Base-by-base conservation (phyloP, 2,113 vertebrate species). In the Phyllostomus hastatus region DNA sequence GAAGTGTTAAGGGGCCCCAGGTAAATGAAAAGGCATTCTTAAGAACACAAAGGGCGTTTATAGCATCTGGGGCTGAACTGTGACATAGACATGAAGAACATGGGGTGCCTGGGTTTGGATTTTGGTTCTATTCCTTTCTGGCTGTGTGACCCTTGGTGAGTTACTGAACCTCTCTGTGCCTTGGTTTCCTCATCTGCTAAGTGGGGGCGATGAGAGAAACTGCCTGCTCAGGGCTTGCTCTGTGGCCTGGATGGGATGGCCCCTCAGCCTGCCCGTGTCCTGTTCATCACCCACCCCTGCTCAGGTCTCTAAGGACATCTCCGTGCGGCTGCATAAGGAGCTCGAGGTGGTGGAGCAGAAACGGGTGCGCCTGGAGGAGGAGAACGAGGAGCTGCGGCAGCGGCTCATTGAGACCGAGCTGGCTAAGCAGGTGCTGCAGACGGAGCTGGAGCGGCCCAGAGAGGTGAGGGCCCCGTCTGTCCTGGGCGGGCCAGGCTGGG, bases 301-400 rank as follows among this genome's bases (percentile, higher is more conserved):
- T 48, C 97, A 99, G 99, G 99, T 99, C 98, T 99, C 99, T 31
- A 99, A 99, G 97, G 99, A 99, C 2, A 99, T 99, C 69, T 99
- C 99, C 1, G 99, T 99, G 96, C 98, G 99, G 85, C 99, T 99
- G 90, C 99, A 99, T 98, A 99, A 99, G 35, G 99, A 99, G 98
- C 98, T 99, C 94, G 99, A 99, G 97, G 98, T 95, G 0, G 99
- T 99, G 95, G 99, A 99, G 97, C 99, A 99, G 98, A 99, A 99
- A 94, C 99, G 99, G 97, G 98, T 98, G 14, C 98, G 98, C 35
- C 98, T 99, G 97, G 99, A 99, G 94, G 99, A 99, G 94, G 99
- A 99, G 98, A 99, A 99, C 0, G 99, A 99, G 98, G 99, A 99
- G 54, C 98, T 99, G 90, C 98, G 99, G 75, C 99, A 99, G 97